phyloP scores from a whole-genome alignment of 2,113 vertebrate genomes.

The Paracanthobrama guichenoti region DNA sequence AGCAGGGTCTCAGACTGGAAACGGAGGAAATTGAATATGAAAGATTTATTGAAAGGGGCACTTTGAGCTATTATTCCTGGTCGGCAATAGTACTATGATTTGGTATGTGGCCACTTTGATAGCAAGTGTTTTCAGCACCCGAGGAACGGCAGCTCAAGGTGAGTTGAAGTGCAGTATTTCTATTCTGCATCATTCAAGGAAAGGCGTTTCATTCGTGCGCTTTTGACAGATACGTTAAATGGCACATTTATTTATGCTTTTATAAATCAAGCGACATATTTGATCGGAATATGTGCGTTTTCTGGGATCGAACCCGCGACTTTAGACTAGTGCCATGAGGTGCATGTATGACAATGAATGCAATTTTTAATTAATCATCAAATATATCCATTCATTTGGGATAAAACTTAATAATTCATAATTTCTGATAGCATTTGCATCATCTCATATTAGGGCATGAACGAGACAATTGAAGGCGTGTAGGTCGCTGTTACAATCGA shows the following conservation, averaged over 20 bases:
- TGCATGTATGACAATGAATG: neutral
- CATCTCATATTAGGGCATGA: constrained; percentile 8
- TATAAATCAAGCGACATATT: neutral
- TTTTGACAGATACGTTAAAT: constrained; percentile 74
- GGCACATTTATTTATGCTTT: constrained; percentile 81
- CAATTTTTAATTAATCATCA: neutral
- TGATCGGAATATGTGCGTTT: neutral
- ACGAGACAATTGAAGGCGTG: constrained; percentile 37
- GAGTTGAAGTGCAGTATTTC: constrained; percentile 86
- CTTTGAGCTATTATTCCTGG: constrained; percentile 85
- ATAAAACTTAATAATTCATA: neutral
- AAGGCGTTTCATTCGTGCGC: constrained; percentile 86
- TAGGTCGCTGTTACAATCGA: constrained; percentile 34
- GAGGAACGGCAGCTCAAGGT: constrained; percentile 96
- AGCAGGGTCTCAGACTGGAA: constrained; percentile 59
- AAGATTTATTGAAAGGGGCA: constrained; percentile 82
- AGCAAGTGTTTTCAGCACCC: constrained; percentile 97
- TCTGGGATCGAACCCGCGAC: neutral
- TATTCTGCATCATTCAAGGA: constrained; percentile 59
- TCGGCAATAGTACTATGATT: constrained; percentile 87
- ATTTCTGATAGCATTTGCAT: neutral
- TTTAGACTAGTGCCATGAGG: neutral
- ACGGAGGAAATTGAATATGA: constrained; percentile 73
- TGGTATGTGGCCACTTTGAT: constrained; percentile 98
- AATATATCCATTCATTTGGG: neutral